Percentiles rank a stretch among this genome's conserved stretches.
phyloP scores from a whole-genome alignment of 2,797 vertebrate genomes.

The Oryzias sinensis region DNA sequence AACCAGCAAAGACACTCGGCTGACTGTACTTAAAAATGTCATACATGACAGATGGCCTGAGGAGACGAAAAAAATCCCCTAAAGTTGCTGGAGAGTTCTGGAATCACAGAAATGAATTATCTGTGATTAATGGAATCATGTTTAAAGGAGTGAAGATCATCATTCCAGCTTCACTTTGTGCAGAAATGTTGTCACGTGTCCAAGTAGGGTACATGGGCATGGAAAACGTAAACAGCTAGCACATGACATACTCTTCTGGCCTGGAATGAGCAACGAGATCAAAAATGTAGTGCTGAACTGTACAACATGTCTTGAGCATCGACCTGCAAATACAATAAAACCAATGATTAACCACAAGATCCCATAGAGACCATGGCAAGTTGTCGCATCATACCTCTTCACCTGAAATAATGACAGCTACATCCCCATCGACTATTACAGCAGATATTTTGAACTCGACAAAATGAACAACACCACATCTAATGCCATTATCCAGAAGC shows the following conservation, averaged over 20 bases:
- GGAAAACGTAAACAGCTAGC: neutral
- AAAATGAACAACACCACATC: too few relatives aligned
- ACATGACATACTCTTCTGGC: neutral
- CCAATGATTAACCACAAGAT: too few relatives aligned
- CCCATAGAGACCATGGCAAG: too few relatives aligned
- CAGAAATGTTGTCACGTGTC: neutral
- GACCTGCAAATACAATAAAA: too few relatives aligned
- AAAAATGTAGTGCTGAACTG: neutral
- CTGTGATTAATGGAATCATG: neutral
- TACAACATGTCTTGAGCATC: neutral
- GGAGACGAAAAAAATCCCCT: neutral
- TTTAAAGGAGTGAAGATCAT: neutral
- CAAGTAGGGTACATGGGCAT: neutral
- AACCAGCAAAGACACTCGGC: conserved; percentile 17
- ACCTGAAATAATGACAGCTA: too few relatives aligned
- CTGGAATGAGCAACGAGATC: neutral
- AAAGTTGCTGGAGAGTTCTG: neutral
- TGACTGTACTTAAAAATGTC: conserved; percentile 25
- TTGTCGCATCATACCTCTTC: too few relatives aligned
- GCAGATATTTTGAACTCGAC: too few relatives aligned
- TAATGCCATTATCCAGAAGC: too few relatives aligned
- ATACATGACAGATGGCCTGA: too few relatives aligned
- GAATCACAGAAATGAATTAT: neutral
- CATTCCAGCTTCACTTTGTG: neutral
- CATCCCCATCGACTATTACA: too few relatives aligned